A percentile compares a stretch with the other conserved stretches of the same genome.
These are phyloP conservation scores for Cheirogaleus major DNA, from an alignment of 2,797 vertebrate species.

Conservation along the genomic window DNA sequence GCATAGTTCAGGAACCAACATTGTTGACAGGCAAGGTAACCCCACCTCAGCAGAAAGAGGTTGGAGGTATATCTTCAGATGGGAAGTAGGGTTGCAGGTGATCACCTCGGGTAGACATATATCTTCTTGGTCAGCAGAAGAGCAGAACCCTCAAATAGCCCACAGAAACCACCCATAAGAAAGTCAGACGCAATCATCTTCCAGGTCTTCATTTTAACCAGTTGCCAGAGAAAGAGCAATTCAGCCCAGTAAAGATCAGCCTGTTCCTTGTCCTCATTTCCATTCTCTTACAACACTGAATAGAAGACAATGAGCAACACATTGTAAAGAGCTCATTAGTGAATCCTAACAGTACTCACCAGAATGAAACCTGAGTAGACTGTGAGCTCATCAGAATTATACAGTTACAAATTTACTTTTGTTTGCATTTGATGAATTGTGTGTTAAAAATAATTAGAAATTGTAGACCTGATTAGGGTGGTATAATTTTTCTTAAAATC, in stretches of 20 bases:
- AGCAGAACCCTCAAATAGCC: neutral
- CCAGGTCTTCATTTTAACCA: neutral
- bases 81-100: neutral
- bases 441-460: neutral
- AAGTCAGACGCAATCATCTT: neutral
- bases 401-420: neutral
- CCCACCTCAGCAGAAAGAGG: neutral
- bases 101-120: neutral
- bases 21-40: neutral
- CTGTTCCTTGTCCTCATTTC: neutral
- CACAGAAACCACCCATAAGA: neutral
- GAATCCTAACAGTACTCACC: neutral
- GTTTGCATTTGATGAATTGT: slow-evolving; percentile 12
- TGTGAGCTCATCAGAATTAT: neutral
- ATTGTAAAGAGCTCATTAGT: neutral
- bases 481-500: neutral
- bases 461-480: neutral
- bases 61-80: neutral
- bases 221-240: neutral
- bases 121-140: neutral
- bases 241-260: neutral
- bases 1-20: neutral
- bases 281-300: neutral
- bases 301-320: neutral
- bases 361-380: neutral